Conservation (phyloP, 2,888 invertebrate genomes). For the Harpagoxenus sublaevis region DNA sequence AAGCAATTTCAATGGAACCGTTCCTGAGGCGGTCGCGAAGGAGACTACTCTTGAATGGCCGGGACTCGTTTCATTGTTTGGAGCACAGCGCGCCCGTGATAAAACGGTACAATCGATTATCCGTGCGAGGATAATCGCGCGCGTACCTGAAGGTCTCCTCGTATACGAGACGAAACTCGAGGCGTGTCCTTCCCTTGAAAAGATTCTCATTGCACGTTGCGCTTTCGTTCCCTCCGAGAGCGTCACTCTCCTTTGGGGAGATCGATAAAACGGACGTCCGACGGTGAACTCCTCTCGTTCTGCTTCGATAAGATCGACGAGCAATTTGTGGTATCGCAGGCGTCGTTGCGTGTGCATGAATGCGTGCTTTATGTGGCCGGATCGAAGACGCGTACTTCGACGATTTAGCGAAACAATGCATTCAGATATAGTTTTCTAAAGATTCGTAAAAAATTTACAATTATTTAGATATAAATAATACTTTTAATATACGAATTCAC, state of each 20-base stretch:
- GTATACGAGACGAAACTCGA: conserved; percentile 43
- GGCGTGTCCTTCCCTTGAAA: conserved; percentile 51
- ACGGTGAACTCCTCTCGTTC: conserved; percentile 34
- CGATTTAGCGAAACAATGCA: conserved; percentile 8
- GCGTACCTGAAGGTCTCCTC: conserved; percentile 47
- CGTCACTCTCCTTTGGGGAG: conserved; percentile 18
- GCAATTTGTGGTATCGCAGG: conserved; percentile 29
- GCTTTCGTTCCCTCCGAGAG: conserved; percentile 21
- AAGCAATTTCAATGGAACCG: conserved; percentile 2
- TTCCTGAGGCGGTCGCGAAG: conserved; percentile 17
- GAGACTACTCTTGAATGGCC: conserved; percentile 45
- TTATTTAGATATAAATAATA: background rate
- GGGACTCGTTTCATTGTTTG: conserved; percentile 57
- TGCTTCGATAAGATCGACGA: conserved; percentile 50
- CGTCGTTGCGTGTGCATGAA: conserved; percentile 14
- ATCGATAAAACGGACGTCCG: conserved; percentile 45
- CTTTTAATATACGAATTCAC: background rate
- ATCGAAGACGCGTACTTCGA: background rate
- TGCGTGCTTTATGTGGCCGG: background rate
- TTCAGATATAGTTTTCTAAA: background rate
- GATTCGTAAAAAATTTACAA: background rate
- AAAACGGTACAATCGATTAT: conserved; percentile 69
- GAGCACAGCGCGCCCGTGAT: conserved; percentile 61
- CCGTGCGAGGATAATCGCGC: conserved; percentile 65
- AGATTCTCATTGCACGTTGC: conserved; percentile 60